Base-by-base conservation (phyloP, 2,888 invertebrate genomes). In the Malthinus flaveolus region DNA sequence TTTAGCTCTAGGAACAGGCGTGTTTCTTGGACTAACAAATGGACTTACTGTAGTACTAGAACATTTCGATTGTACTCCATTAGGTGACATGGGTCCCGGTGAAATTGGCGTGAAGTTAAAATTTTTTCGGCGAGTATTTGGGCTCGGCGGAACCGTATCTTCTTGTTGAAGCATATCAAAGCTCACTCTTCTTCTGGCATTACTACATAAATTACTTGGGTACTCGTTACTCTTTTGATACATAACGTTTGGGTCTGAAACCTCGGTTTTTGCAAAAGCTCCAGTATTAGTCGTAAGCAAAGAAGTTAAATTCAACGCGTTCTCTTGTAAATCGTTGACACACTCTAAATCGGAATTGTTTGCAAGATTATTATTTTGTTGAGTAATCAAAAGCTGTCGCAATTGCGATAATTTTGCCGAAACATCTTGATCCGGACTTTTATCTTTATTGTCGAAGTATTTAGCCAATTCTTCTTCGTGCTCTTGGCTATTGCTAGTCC, bases 71-170 rank as follows among this genome's bases (percentile, higher is more conserved):
- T 81, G 80, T 12, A 79, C 76, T 8, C 80, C 81, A 51, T 56
- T 70, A 1, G 88, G 87, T 1, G 87, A 87, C 68, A 85, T 85
- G 39, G 88, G 86, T n/a, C 87, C 87, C 1, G 91, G 91, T 33
- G 92, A 91, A 72, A 94, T 94, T 0, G 93, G 93, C 32, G 90
- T 89, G 72, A 94, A 94, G 75, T 89, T 91, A 74, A 91, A 93
- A 72, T 90, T 89, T 73, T 90, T 87, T 45, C 90, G 85, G 61
- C 89, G 83, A 39, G 90, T 87, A 62, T 89, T 91, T 7, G 90
- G 90, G 79, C 89, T 89, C 63, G 88, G 87, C 1, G 89, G 89
- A 49, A 89, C 86, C 39, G 77, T 75, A 39, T 74, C 67, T 12
- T 75, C 75, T 45, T 74, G 78, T 15, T 71, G 69, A 7, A 69